These are phyloP conservation scores for Oscheius myriophilus DNA, from an alignment of 2,888 invertebrate genomes.

Conservation along the genomic window DNA sequence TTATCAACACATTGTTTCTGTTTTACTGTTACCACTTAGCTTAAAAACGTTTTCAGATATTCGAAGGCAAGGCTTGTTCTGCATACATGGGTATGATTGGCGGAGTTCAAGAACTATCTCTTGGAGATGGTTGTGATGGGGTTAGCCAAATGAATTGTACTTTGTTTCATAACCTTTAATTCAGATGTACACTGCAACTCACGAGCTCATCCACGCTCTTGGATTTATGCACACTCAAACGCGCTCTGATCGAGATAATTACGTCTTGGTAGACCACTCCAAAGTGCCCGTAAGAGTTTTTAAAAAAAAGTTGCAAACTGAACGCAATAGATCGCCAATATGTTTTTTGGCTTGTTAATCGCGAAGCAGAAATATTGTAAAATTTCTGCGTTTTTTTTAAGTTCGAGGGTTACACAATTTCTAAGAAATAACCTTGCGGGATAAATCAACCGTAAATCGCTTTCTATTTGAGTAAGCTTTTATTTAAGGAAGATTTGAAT, in stretches of 20 bases:
- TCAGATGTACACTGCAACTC: conserved; percentile 44
- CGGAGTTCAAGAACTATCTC: conserved; percentile 41
- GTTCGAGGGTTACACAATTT: too few species aligned
- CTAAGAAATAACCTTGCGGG: too few species aligned
- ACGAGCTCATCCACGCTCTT: conserved; percentile 43
- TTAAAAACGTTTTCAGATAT: too few species aligned
- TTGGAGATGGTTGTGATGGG: conserved; percentile 44
- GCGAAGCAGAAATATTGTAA: too few species aligned
- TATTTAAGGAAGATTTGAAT: too few species aligned
- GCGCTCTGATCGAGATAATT: conserved; percentile 46
- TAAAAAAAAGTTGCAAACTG: too few species aligned
- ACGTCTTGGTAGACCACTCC: conserved; percentile 42
- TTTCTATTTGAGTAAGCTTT: too few species aligned
- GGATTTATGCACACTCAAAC: conserved; percentile 48
- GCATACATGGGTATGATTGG: conserved; percentile 44
- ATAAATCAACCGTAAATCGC: too few species aligned
- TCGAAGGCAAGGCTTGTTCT: conserved; percentile 45
- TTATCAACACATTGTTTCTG: not conserved
- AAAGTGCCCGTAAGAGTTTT: conserved; percentile 33
- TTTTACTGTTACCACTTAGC: too few species aligned
- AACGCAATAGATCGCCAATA: too few species aligned
- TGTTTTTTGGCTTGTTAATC: too few species aligned
- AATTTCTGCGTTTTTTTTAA: too few species aligned
- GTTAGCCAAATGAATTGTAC: conserved; percentile 3
- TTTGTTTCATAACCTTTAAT: not conserved